Evolutionary conservation across 2,113 vertebrate genomes (phyloP).

Genomic region (Melanocharis versteri): DNA sequence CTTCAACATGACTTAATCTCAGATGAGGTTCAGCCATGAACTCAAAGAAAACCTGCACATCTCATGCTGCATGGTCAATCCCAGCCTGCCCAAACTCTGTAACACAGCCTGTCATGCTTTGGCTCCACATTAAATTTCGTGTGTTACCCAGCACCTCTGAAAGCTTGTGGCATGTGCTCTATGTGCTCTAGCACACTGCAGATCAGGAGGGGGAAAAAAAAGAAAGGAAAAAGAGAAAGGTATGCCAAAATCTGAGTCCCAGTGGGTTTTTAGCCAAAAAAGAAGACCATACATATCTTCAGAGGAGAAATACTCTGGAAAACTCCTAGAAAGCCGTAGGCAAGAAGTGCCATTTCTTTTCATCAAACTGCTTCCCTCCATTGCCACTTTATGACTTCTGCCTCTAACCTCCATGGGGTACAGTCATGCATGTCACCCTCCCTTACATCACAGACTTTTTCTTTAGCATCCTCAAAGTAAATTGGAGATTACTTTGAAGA

Average conservation of each 20-base stretch:
- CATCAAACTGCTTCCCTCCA: not conserved
- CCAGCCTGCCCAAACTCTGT: not conserved
- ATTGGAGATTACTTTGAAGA: not conserved
- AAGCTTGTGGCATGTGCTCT: not conserved
- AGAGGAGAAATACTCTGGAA: not conserved
- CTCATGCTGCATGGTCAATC: not conserved
- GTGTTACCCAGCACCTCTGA: not conserved
- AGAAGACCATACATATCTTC: not conserved
- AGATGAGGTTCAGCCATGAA: not conserved
- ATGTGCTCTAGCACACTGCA: not conserved
- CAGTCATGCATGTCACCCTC: not conserved
- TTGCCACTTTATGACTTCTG: not conserved
- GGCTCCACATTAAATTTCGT: not conserved
- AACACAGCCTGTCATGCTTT: not conserved
- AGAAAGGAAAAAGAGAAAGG: fast-evolving
- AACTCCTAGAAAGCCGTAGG: not conserved
- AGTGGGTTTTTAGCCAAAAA: not conserved
- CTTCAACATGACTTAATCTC: not conserved
- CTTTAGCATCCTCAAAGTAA: not conserved
- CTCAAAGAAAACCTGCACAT: not conserved
- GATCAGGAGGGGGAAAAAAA: fast-evolving
- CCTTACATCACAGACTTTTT: not conserved
- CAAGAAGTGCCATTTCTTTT: not conserved
- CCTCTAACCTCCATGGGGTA: not conserved
- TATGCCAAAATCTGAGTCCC: not conserved